Evolutionary conservation across 2,113 vertebrate species (phyloP).

Genomic region (Empidonax alnorum): DNA sequence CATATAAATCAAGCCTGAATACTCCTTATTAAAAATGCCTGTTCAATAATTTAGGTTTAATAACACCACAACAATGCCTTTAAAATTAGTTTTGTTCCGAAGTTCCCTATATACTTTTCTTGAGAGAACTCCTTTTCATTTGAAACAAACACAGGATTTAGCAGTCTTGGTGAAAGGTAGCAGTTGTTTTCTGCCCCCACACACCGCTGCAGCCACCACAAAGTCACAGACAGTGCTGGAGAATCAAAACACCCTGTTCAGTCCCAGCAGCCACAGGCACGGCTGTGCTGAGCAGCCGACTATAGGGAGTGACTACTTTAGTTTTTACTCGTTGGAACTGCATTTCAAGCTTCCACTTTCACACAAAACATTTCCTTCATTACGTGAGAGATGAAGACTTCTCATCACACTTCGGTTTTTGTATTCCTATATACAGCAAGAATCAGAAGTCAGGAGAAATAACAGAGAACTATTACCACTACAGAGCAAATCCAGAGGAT

Average conservation of each 20-base stretch:
- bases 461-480: neutral
- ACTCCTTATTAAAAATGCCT: neutral
- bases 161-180: neutral
- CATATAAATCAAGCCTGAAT: neutral
- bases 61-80: neutral
- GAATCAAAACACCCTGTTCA: rapidly evolving
- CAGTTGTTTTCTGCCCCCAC: neutral
- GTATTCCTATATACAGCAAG: neutral
- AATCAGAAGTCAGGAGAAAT: neutral
- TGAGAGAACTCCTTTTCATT: neutral
- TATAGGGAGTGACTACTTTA: neutral
- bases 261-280: neutral
- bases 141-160: neutral
- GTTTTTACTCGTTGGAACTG: neutral
- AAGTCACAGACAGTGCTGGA: neutral
- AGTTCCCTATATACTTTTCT: neutral
- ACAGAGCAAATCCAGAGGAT: neutral
- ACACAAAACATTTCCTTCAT: neutral
- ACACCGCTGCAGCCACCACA: neutral
- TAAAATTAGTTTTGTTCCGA: neutral
- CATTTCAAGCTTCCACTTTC: neutral
- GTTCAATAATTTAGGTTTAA: neutral
- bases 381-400: neutral
- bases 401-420: neutral
- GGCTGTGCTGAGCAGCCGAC: neutral